Base-by-base conservation (phyloP, 2,113 vertebrate genomes). In the Baryphthengus martii region DNA sequence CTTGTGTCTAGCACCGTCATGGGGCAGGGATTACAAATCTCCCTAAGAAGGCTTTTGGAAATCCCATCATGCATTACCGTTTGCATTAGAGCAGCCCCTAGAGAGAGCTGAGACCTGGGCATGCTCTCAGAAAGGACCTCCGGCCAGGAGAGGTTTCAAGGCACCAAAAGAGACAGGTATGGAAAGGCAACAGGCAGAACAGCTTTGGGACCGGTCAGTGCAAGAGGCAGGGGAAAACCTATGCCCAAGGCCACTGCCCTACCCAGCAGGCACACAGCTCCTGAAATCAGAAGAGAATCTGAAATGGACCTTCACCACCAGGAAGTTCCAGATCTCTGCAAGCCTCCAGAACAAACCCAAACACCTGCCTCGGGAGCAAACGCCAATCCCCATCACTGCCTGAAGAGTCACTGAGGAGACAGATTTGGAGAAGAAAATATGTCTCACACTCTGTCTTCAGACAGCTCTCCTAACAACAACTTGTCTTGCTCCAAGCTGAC, bases 1-100 rank as follows among this genome's bases (percentile, higher is more conserved):
- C 82, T 88, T 63, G 72, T 94, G 82, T 96, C 96, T 78, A 90
- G 92, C 72, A 95, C 73, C 6, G 65, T 94, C 92, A 88, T 84
- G 90, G 95, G 90, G 88, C 93, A 95, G 79, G 92, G 93, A 97
- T 94, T 96, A 96, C 83, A 77, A 72, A 94, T 90, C 93, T 79
- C 68, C 88, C 76, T 96, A 94, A 96, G 95, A 61, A 61, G 68
- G 96, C 92, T 96, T 96, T 90, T 93, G 95, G 95, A 97, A 97
- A 96, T 96, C 92, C 82, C 95, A 86, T 96, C 79, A 52, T 88
- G 85, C 85, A 56, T 67, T 94, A 83, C 88, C 58, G n/a, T 88
- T 86, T 90, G 88, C 68, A 94, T 94, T 93, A 95, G 47, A 84
- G 93, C 79, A 92, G 82, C 68, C 85, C 61, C 55, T 44, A 59